Percentiles rank a stretch among this genome's conserved stretches.
These are phyloP conservation scores for Drosophila orosa DNA, from an alignment of 1,140 invertebrate species.

Conservation along the genomic window DNA sequence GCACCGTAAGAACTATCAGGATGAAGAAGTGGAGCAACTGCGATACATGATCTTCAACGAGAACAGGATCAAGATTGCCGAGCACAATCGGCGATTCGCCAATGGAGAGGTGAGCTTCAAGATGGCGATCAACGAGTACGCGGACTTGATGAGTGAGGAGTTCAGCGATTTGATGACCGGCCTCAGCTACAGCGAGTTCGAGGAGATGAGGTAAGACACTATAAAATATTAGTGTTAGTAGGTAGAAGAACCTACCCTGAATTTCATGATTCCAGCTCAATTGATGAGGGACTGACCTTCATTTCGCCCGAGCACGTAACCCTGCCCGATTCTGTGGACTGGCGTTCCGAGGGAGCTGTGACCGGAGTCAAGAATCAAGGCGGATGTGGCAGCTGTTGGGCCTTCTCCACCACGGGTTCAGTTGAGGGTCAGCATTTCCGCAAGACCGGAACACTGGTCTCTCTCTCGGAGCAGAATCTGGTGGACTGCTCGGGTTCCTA, in stretches of 20 bases:
- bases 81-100: conserved; percentile 2
- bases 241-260: too few species aligned
- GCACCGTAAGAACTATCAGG: background rate
- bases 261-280: background rate
- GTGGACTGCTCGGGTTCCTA: background rate
- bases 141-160: conserved; percentile 1
- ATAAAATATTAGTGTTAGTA: background rate
- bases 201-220: background rate
- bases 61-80: background rate
- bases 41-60: conserved; percentile 2
- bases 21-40: background rate
- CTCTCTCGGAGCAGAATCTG: conserved; percentile 10
- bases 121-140: conserved; percentile 2
- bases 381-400: background rate
- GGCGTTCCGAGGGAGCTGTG: conserved; percentile 2
- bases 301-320: background rate
- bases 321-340: background rate
- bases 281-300: background rate
- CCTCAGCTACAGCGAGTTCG: background rate
- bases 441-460: conserved; percentile 1
- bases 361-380: conserved; percentile 4
- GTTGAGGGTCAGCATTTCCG: conserved; percentile 11
- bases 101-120: background rate
- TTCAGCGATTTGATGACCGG: background rate
- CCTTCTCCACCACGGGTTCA: conserved; percentile 8